A percentile compares a stretch with the other conserved stretches of the same genome.
phyloP scores from a whole-genome alignment of 2,888 invertebrate species.

The Cylindroiulus punctatus region DNA sequence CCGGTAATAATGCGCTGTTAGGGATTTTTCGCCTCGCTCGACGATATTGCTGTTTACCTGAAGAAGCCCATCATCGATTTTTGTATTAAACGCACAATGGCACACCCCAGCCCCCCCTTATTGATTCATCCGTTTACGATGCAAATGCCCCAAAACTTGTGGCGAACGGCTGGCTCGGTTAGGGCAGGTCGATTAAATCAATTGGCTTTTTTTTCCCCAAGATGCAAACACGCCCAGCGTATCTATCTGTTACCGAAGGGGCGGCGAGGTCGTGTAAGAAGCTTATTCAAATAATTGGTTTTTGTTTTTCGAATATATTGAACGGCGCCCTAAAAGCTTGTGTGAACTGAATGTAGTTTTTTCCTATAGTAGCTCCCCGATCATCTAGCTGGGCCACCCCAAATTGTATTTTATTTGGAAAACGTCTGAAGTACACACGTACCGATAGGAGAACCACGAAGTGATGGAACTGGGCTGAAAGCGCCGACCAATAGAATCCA shows the following conservation, averaged over 20 bases:
- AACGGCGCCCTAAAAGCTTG: no score
- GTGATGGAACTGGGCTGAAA: no score
- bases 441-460: no score
- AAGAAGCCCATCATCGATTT: conserved; percentile 27
- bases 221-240: not conserved
- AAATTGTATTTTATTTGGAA: no score
- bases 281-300: not conserved
- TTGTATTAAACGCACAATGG: conserved; percentile 29
- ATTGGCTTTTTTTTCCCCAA: not conserved
- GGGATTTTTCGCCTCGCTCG: not conserved
- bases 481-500: no score
- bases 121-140: conserved; percentile 23
- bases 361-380: no score
- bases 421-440: no score
- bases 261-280: not conserved
- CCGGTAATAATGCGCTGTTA: conserved; percentile 3
- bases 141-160: not conserved
- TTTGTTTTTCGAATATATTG: no score
- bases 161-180: not conserved
- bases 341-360: no score
- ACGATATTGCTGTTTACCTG: conserved; percentile 15
- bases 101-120: not conserved
- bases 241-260: not conserved
- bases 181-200: not conserved
- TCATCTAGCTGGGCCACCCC: no score